These are phyloP conservation scores for Buceros bicornis DNA, from an alignment of 2,797 vertebrate species.

Conservation along the genomic window DNA sequence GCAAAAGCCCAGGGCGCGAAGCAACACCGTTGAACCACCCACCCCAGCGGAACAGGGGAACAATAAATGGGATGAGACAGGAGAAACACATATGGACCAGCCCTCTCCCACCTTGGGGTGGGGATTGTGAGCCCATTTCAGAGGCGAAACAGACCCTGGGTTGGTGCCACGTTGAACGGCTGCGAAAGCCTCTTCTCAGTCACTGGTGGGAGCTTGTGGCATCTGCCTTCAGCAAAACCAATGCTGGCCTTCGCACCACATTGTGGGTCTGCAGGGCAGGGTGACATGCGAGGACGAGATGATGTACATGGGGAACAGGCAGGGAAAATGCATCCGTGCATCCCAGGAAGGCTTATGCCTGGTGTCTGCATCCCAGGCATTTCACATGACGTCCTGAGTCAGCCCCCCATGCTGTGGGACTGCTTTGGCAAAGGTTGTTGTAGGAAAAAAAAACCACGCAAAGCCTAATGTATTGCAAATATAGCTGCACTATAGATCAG, in stretches of 20 bases:
- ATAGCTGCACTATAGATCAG: not conserved
- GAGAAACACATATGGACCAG: not conserved
- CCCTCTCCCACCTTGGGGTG: not conserved
- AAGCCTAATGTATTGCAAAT: not conserved
- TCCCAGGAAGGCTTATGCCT: not conserved
- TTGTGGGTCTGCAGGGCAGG: not conserved
- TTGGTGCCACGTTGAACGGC: not conserved
- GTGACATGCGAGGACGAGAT: accelerated
- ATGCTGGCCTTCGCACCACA: not conserved
- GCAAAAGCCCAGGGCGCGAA: not conserved
- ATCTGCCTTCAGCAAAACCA: not conserved
- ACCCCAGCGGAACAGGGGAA: not conserved
- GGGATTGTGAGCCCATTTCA: conserved; percentile 31
- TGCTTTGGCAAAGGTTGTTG: not conserved
- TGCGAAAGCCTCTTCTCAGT: not conserved
- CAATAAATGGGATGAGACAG: not conserved
- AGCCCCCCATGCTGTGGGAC: not conserved
- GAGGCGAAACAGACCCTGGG: conserved; percentile 48
- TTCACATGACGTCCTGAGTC: not conserved
- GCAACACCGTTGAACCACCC: not conserved
- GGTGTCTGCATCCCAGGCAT: accelerated
- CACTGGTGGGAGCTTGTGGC: not conserved
- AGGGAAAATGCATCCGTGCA: not conserved
- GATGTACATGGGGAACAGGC: not conserved
- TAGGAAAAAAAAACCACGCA: not conserved